Conservation (phyloP, 2,797 vertebrate genomes). For the Eulemur mongoz region DNA sequence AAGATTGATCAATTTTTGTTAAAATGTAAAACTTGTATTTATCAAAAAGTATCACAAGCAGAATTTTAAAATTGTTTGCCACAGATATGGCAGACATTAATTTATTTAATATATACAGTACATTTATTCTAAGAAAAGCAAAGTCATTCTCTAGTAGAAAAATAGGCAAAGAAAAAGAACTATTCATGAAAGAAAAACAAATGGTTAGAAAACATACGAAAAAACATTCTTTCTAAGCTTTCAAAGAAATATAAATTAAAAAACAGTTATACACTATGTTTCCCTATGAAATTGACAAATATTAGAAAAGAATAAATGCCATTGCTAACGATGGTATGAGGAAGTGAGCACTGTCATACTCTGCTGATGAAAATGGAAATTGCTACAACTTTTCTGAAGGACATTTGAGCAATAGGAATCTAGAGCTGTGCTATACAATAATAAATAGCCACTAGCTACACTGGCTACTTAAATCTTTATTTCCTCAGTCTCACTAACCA, state of each 20-base stretch:
- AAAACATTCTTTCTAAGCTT: not conserved
- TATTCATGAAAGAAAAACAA: not conserved
- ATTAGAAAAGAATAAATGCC: not conserved
- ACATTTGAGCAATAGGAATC: not conserved
- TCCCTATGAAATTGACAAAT: not conserved
- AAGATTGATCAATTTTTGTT: not conserved
- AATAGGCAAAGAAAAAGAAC: not conserved
- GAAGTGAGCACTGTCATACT: not conserved
- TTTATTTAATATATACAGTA: not conserved
- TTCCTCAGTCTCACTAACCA: not conserved
- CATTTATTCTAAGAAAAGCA: constrained; percentile 17
- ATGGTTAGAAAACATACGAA: not conserved
- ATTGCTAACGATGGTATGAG: not conserved
- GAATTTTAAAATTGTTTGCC: constrained; percentile 2
- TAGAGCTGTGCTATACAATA: not conserved
- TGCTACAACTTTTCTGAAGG: not conserved
- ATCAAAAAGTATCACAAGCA: not conserved
- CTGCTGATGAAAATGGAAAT: not conserved
- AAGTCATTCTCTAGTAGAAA: not conserved
- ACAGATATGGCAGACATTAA: not conserved
- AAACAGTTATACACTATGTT: not conserved
- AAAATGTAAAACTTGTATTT: constrained; percentile 16
- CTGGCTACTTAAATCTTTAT: not conserved
- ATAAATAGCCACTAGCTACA: not conserved
- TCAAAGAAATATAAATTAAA: constrained; percentile 11